phyloP scores from a whole-genome alignment of 2,888 invertebrate genomes.

The Cataglyphis livida region DNA sequence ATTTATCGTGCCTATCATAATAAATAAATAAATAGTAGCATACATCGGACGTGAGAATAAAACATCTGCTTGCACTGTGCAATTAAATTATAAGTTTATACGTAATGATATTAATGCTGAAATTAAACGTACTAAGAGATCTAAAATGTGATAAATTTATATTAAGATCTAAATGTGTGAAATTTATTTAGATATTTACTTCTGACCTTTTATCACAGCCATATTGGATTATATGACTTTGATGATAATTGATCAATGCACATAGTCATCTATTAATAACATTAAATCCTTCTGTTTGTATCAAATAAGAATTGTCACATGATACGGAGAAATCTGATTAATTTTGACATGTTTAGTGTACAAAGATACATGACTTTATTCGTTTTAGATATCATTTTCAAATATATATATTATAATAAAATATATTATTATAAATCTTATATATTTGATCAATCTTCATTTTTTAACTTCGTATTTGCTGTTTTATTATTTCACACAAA shows the following conservation, averaged over 20 bases:
- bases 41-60: not conserved
- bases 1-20: conserved; percentile 6
- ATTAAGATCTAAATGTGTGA: not conserved
- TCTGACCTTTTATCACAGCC: not conserved
- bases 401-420: not conserved
- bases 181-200: conserved; percentile 9
- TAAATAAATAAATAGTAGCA: conserved; percentile 31
- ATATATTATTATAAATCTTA: not conserved
- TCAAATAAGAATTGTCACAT: not conserved
- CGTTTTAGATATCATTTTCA: not conserved
- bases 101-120: not conserved
- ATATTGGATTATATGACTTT: not conserved
- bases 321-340: not conserved
- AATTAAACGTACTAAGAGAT: not conserved
- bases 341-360: not conserved
- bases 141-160: conserved; percentile 28
- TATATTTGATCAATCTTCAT: not conserved
- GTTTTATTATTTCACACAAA: not conserved
- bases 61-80: not conserved
- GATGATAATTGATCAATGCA: not conserved
- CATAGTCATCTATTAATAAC: not conserved
- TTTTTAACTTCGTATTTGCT: not conserved
- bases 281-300: not conserved
- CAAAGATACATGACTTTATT: not conserved
- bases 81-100: conserved; percentile 17